Base-by-base conservation (phyloP, 2,113 vertebrate species). In the Felis chaus region DNA sequence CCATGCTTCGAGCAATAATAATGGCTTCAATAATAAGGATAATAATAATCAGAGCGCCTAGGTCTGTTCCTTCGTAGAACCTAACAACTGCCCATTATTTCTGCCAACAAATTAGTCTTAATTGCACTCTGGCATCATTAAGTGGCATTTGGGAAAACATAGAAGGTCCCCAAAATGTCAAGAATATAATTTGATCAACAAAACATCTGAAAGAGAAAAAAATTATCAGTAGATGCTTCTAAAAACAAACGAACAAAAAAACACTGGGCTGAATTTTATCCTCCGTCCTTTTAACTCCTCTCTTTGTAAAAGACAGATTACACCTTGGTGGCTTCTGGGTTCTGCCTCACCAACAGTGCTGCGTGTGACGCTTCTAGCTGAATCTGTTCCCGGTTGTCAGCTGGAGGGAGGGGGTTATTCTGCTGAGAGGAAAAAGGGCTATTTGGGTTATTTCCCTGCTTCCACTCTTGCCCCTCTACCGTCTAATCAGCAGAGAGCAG, bases 101-200 rank as follows among this genome's bases (percentile, higher is more conserved):
- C 78, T 97, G 85, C 97, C 97, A 98, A 88, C 91, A 97, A 98
- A 98, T 97, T 86, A 96, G 90, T 95, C 92, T 96, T 97, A 97
- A 97, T 97, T 92, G 78, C 94, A 95, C 82, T 80, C 78, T 97
- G 95, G 92, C 82, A 94, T 94, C 93, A 95, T 97, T 95, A 97
- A 82, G 73, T 1, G 2, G 91, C 96, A 80, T 97, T 97, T 97
- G 96, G 97, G 93, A 83, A 98, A 95, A 97, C 29, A 39, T 11
- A 92, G 91, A 97, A 80, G 78, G 95, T 96, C 85, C 84, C 89
- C 93, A 76, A 96, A 91, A 97, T 97, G 97, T 97, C 96, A 97
- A 97, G 95, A 96, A 96, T 93, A 97, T 87, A 95, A 98, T 98
- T 84, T 80, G 91, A 96, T 92, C 96, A 97, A 95, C 94, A 97